Base-by-base conservation (phyloP, 1,140 invertebrate genomes). In the Drosophila takahashii region DNA sequence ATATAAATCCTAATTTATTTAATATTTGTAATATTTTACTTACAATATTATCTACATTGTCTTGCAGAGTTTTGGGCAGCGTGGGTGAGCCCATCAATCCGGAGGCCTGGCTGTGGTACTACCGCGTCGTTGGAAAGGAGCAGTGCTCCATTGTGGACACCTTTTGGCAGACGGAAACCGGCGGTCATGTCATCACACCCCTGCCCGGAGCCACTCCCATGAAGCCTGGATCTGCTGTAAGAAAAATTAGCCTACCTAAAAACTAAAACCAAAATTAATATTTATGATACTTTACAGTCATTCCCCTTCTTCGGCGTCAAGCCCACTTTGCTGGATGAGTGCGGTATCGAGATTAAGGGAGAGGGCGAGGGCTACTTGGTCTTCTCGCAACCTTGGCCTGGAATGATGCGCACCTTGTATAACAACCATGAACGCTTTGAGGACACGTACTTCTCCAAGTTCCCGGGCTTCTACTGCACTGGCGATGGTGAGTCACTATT, bases 141-240 rank as follows among this genome's bases (percentile, higher is more conserved):
- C 95, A 94, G 59, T 97, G 96, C 91, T 97, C 98, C 48, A 97
- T 99, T 89, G 97, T 97, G 0, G 99, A 99, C 89, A 99, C 99
- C 1, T 99, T 98, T 93, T 99, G 98, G 98, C 98, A 99, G 93
- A 99, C 99, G 1, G 98, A 99, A 94, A 99, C 98, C 22, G 98
- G 98, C 9, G 97, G 97, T 2, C 97, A 98, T 93, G 97, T 99
- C 1, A 94, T 99, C 2, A 99, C 98, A 42, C 97, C 98, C 29
- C 92, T 99, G 27, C 99, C 99, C 26, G 98, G 98, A 32, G 97
- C 96, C 11, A 98, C 97, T 9, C 97, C 97, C 6, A 97, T 98
- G 94, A 99, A 99, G 93, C 98, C 98, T 4, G 98, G 98, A 52
- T 97, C 98, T 61, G 98, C 98, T 72, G 97, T 98, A 94, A 95